Conservation (phyloP, 2,113 vertebrate genomes). For the Cebus imitator region DNA sequence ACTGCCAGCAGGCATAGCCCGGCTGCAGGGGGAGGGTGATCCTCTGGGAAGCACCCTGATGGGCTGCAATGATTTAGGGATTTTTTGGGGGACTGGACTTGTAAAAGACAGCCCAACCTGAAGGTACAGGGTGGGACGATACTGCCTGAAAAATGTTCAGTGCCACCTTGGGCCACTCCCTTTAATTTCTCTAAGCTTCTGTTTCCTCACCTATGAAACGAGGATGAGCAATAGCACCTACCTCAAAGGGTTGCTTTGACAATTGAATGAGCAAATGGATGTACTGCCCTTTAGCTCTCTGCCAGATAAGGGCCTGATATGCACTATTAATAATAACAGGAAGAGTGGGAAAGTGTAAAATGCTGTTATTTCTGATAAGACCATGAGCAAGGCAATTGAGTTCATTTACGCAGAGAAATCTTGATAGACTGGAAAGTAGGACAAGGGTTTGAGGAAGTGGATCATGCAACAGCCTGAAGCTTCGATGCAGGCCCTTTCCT, state of each 20-base stretch:
- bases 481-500: background rate
- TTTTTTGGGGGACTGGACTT: rapidly evolving
- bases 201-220: background rate
- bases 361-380: background rate
- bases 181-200: background rate
- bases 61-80: background rate
- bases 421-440: background rate
- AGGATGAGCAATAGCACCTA: no score
- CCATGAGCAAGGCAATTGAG: background rate
- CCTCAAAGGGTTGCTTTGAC: background rate
- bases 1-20: background rate
- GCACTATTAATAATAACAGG: conserved; percentile 5
- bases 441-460: background rate
- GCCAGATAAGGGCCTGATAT: background rate
- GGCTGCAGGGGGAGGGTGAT: background rate
- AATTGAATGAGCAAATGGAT: background rate
- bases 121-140: background rate
- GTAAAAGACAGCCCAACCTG: background rate
- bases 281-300: rapidly evolving
- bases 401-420: background rate
- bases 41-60: background rate
- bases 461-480: background rate
- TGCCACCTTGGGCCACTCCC: background rate
- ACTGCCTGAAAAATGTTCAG: background rate
- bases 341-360: background rate